Conservation (phyloP, 1,140 invertebrate genomes). For the Diachasma alloeum region DNA sequence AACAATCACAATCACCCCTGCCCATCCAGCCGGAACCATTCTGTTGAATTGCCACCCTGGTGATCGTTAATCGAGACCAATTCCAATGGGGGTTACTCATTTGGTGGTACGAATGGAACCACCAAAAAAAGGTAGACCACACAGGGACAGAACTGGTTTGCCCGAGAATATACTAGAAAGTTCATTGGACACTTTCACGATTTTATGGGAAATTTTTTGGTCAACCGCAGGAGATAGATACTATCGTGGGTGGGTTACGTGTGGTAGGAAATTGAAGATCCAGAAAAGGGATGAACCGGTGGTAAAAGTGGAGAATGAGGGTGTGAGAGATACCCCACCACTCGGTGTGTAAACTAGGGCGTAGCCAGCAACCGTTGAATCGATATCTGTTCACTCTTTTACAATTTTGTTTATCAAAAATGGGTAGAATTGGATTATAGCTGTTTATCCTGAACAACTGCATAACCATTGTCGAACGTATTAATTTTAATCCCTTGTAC, state of each 20-base stretch:
- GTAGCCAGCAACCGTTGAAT: conserved; percentile 47
- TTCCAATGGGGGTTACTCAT: conserved; percentile 14
- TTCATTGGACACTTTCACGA: background rate
- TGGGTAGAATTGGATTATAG: background rate
- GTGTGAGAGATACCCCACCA: background rate
- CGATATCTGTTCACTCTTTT: conserved; percentile 53
- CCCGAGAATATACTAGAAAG: background rate
- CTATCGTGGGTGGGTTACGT: conserved; percentile 21
- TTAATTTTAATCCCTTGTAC: too few species aligned
- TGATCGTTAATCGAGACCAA: conserved; percentile 21
- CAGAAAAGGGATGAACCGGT: background rate
- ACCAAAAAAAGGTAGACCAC: background rate
- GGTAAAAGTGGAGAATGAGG: background rate
- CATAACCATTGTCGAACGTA: too few species aligned
- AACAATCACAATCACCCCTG: background rate
- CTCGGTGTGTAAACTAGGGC: conserved; percentile 46
- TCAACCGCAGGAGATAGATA: conserved; percentile 40
- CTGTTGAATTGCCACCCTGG: conserved; percentile 2
- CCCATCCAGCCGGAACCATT: background rate
- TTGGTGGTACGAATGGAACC: background rate
- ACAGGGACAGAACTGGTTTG: background rate
- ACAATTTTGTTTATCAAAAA: conserved; percentile 48
- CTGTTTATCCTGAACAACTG: too few species aligned
- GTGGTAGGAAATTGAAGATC: background rate
- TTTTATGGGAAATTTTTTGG: conserved; percentile 29